Base-by-base conservation (phyloP, 2,113 vertebrate species). In the Dicrurus megarhynchus region DNA sequence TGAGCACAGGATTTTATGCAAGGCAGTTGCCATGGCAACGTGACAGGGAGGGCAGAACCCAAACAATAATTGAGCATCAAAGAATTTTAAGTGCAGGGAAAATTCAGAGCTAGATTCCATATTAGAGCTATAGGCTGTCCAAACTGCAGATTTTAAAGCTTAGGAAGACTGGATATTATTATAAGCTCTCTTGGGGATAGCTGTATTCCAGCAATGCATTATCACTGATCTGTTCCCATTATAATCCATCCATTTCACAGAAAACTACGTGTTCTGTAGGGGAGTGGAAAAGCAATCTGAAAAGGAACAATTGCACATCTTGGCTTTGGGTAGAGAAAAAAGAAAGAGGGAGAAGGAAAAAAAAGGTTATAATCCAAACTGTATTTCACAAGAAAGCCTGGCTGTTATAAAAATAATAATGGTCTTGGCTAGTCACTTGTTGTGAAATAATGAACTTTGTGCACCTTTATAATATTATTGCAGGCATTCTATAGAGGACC, bases 371-470 rank as follows among this genome's bases (percentile, higher is more conserved):
- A 92, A 94, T 89, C 92, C 76, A 94, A 95, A 94, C 80, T 90
- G 39, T 92, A 92, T 69, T 95, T 97, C 93, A 90, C 91, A 21
- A 87, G 90, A 88, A 81, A 87, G 65, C 41, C 77, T 1, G 19
- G 41, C 86, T 89, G 65, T 84, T 93, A 71, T 93, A 96, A 96
- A 96, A 95, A 95, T 90, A 96, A 97, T 92, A 96, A 96, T 89
- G 84, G 88, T 94, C 77, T 94, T 92, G 86, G 92, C 96, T 90
- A 69, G 92, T 73, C 4, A 13, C 37, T 96, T 96, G 92, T 96
- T 94, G 90, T 92, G 92, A 95, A 96, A 95, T 96, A 94, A 97
- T 84, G 88, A 95, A 96, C 84, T 80, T 93, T 92, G 57, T 89
- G 88, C 84, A 96, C 90, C 64, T 96, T 93, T 93, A 92, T 84